phyloP scores from a whole-genome alignment of 2,113 vertebrate species.

The Trachemys scripta region DNA sequence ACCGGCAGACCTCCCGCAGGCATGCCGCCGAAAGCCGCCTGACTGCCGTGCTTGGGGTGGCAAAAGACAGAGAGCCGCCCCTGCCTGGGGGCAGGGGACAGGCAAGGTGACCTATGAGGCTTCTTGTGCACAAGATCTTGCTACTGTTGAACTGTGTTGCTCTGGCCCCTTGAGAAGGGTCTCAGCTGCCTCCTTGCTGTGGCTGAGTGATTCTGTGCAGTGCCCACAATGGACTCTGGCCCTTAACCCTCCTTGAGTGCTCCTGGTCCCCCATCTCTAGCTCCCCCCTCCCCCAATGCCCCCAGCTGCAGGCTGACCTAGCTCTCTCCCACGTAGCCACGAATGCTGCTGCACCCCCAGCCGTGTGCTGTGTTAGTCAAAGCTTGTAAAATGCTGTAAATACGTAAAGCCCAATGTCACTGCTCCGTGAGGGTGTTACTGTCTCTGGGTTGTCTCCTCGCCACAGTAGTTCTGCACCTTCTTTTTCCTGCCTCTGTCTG shows the following conservation, averaged over 20 bases:
- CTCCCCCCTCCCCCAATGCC: no score
- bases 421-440: no score
- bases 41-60: no score
- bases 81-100: no score
- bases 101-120: accelerated
- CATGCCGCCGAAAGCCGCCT: no score
- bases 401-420: not conserved
- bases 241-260: not conserved
- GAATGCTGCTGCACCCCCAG: not conserved
- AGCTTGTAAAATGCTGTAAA: not conserved
- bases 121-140: not conserved
- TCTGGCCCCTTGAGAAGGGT: accelerated
- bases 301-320: not conserved
- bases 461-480: not conserved
- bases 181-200: not conserved
- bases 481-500: not conserved
- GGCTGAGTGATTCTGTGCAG: not conserved
- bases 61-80: no score
- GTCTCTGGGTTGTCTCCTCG: not conserved
- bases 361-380: no score
- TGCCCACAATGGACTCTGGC: not conserved
- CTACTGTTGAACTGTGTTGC: accelerated
- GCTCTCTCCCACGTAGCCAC: not conserved
- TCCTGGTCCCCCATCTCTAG: not conserved
- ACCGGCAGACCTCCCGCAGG: no score